These are phyloP conservation scores for Toxonevra muliebris DNA, from an alignment of 2,888 invertebrate species.

Conservation along the genomic window DNA sequence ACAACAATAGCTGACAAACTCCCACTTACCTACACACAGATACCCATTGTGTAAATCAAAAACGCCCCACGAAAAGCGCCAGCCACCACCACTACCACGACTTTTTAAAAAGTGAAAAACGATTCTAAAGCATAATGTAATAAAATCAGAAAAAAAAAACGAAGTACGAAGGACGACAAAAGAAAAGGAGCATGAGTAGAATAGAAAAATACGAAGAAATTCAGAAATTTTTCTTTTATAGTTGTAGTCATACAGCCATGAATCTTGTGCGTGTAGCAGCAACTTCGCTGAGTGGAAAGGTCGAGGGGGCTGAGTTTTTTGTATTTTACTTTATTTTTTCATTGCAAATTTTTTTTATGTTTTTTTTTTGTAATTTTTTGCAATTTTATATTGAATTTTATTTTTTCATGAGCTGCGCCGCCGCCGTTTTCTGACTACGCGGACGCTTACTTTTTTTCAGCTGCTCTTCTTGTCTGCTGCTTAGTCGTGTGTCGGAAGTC, in stretches of 20 bases:
- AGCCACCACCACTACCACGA: conserved; percentile 14
- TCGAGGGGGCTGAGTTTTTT: conserved; percentile 28
- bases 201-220: neutral
- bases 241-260: neutral
- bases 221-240: too few species aligned
- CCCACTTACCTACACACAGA: neutral
- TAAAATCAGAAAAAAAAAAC: neutral
- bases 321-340: conserved; percentile 27
- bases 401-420: conserved; percentile 24
- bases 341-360: conserved; percentile 35
- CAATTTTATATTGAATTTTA: neutral
- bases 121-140: conserved; percentile 18
- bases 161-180: neutral
- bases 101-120: conserved; percentile 30
- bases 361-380: conserved; percentile 24
- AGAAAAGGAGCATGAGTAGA: conserved; percentile 12
- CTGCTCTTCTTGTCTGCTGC: conserved; percentile 42
- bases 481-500: conserved; percentile 66
- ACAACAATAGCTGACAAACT: neutral
- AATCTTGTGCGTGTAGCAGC: conserved; percentile 15
- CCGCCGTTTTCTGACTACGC: neutral
- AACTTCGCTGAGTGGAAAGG: conserved; percentile 11
- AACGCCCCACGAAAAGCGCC: neutral
- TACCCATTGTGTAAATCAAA: neutral
- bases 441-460: conserved; percentile 41